These are phyloP conservation scores for Pogonocichla stellata DNA, from an alignment of 2,113 vertebrate species.

Conservation along the genomic window DNA sequence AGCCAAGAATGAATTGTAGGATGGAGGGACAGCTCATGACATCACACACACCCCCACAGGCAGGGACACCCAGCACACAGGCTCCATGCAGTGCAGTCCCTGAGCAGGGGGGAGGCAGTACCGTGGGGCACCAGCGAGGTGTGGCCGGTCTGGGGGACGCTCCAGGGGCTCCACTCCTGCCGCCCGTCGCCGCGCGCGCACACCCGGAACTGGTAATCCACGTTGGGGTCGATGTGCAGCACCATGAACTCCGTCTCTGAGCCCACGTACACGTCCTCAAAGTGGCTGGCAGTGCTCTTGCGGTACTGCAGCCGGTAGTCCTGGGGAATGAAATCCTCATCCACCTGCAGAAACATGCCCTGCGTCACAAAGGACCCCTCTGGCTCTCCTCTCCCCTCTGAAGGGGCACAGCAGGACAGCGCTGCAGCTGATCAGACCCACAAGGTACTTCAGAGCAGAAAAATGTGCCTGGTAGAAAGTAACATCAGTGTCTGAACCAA, in stretches of 20 bases:
- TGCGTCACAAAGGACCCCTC: background rate
- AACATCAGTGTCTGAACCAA: background rate
- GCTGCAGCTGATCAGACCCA: background rate
- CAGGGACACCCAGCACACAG: background rate
- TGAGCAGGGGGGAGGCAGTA: constrained; percentile 14
- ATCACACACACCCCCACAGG: fast-evolving
- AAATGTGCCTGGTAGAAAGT: background rate
- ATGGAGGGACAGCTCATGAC: background rate
- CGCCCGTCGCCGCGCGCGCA: constrained; percentile 92
- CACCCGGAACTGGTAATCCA: constrained; percentile 90
- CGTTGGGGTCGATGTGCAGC: constrained; percentile 87
- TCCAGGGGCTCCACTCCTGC: constrained; percentile 98
- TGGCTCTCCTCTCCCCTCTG: background rate
- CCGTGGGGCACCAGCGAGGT: constrained; percentile 90
- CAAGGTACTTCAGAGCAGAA: background rate
- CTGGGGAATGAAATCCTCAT: constrained; percentile 88
- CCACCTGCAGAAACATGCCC: constrained; percentile 79
- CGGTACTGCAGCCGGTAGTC: constrained; percentile 92
- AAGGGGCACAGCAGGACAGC: background rate
- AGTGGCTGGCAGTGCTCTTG: constrained; percentile 79
- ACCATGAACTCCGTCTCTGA: constrained; percentile 89
- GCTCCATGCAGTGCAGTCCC: background rate
- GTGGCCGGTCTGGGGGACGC: constrained; percentile 83
- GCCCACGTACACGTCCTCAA: constrained; percentile 91
- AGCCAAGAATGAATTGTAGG: fast-evolving